Evolutionary conservation across 30 jellyfish, hydroid and myxozoan species (phyloP), one percentile per base, ranked within the genome.

Genomic region (Clytia hemisphaerica): DNA sequence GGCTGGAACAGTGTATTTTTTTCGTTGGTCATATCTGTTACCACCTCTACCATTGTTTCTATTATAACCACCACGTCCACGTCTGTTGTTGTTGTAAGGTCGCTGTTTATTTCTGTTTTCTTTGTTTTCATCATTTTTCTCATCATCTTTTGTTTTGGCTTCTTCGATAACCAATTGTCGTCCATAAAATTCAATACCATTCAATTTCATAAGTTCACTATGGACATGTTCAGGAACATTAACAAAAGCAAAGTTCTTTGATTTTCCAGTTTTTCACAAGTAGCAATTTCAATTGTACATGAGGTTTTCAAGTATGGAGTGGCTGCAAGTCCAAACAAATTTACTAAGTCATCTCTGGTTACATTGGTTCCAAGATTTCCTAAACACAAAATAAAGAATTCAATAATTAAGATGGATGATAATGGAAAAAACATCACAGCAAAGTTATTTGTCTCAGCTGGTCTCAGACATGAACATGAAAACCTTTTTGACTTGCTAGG

Each of bases 211-310:
- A 30, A 85, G 91, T 45, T 85, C 94, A 50, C 67, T 76, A 15
- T 88, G 94, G 31, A 85, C 91, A 70, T 85, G 95, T 33, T 85
- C 95, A 45, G 95, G 95, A 28, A 78, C 95, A 37, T 85, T 85
- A 24, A 85, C 95, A 77, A 85, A 85, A 2, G 91, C 95, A 71
- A 77, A 85, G 42, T 87, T 87, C 51, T 72, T 85, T 3, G 93
- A 85, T 46, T 85, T 77, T 24, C 84, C 84, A 48, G 61, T 67
- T 32, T 83, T 72, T 85, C 93, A 45, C 79, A 67, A 3, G 84
- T 71, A 4, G 95, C 81, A 31, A 85, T 61, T 37, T 85, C 95
- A 6, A 85, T 93, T 83, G 93, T 78, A 65, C 95, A 85, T 10
- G 82, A 62, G 18, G 85, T 78, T n/a, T 93, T 49, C 45, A 85